Evolutionary conservation across 1,140 invertebrate species (phyloP).

Genomic region (Ips typographus): DNA sequence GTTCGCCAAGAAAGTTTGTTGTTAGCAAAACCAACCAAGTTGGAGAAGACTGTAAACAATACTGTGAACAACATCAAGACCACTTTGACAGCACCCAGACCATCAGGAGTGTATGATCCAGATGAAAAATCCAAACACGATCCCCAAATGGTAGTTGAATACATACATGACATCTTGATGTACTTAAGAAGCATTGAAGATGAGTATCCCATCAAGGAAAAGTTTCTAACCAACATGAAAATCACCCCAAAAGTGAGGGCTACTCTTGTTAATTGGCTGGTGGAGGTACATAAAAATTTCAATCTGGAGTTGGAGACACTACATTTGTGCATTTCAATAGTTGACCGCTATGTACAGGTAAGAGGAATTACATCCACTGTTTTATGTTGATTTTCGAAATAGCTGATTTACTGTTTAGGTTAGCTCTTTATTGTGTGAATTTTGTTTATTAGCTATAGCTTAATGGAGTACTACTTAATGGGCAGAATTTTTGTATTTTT

Average conservation of each 20-base stretch:
- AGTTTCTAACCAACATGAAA: conserved; percentile 66
- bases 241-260: conserved; percentile 84
- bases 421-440: no score
- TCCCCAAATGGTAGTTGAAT: conserved; percentile 76
- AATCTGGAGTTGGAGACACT: conserved; percentile 87
- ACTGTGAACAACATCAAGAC: not conserved
- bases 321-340: conserved; percentile 82
- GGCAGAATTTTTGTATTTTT: no score
- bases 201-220: conserved; percentile 61
- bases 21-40: conserved; percentile 19
- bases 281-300: conserved; percentile 90
- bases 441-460: no score
- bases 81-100: not conserved
- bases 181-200: conserved; percentile 75
- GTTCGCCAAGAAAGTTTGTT: not conserved
- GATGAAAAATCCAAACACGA: conserved; percentile 75
- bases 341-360: conserved; percentile 91
- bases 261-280: conserved; percentile 90
- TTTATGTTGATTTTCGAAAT: not conserved
- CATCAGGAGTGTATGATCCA: conserved; percentile 26
- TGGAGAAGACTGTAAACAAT: not conserved
- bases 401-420: no score
- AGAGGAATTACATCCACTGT: not conserved
- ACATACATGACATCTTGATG: conserved; percentile 82
- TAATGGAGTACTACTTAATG: no score